phyloP scores from a whole-genome alignment of 2,797 vertebrate genomes.

The Melanotaenia maccullochi region DNA sequence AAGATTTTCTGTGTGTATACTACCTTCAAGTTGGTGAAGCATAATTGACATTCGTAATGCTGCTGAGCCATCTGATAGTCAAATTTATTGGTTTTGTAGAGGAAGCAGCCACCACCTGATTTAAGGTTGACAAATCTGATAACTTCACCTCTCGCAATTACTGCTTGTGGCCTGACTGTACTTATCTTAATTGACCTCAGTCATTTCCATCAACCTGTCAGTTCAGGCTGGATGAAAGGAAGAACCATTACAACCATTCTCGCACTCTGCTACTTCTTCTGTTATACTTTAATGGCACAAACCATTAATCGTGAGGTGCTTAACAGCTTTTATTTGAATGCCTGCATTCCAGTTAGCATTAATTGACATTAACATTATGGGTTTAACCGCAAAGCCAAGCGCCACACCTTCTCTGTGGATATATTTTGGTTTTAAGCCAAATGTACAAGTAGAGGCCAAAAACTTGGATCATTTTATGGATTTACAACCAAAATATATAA shows the following conservation, averaged over 20 bases:
- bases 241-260: neutral
- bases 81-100: neutral
- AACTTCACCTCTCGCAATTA: neutral
- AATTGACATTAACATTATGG: neutral
- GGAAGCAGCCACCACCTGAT: neutral
- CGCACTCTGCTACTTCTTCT: neutral
- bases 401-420: neutral
- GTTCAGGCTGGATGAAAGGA: neutral
- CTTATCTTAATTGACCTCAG: neutral
- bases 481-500: neutral
- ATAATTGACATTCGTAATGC: neutral
- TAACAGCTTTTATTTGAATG: neutral
- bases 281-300: neutral
- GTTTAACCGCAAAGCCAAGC: neutral
- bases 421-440: neutral
- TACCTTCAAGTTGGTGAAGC: neutral
- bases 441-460: neutral
- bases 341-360: neutral
- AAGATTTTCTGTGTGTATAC: neutral
- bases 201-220: neutral
- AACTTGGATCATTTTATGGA: neutral
- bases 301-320: neutral
- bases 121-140: neutral
- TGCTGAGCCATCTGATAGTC: neutral
- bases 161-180: neutral